Evolutionary conservation across 2,113 vertebrate genomes (phyloP), one percentile per base, ranked within the genome.

Genomic region (Tenrec ecaudatus): DNA sequence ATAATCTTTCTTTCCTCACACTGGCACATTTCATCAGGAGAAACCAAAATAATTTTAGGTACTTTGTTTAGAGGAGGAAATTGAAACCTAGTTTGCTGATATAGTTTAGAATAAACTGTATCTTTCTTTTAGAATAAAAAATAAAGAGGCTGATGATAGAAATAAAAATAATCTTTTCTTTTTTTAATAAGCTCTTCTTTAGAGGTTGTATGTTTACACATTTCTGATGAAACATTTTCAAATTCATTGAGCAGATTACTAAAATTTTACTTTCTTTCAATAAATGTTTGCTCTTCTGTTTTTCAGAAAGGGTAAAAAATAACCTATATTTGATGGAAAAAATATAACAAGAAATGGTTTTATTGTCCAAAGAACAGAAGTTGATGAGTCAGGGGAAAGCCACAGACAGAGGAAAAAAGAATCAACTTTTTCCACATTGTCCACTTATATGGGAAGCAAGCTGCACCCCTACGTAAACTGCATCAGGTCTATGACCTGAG

Each of bases 211-310:
- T 29, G 33, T 4, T 11, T 75, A 16, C 47, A 94, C 0, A 0
- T 89, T 93, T 93, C 68, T 93, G 38, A 82, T 88, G 82, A 95
- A 89, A 62, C 14, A 83, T 29, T 19, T 80, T 88, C 79, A 90
- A 38, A 89, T 79, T 93, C 20, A 33, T 31, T 12, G 23, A 88
- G 33, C 22, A 90, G 40, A 78, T 81, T 82, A n/a, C 57, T 16
- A 36, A 82, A 23, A 11, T 92, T 92, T 87, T 27, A 73, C 11
- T 38, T 29, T 82, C 31, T 89, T 92, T 8, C 3, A 57, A 1
- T 31, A 79, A 79, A 69, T 92, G 10, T 33, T 8, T 36, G 15
- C 16, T 57, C 36, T 64, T 25, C n/a, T 47, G 14, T 31, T 23
- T 31, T 88, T 40, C 3, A 81, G 60, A 71, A 79, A 19, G 57